Base-by-base conservation (phyloP, 35 echinoderm and acorn worm species). In the Apostichopus californicus region DNA sequence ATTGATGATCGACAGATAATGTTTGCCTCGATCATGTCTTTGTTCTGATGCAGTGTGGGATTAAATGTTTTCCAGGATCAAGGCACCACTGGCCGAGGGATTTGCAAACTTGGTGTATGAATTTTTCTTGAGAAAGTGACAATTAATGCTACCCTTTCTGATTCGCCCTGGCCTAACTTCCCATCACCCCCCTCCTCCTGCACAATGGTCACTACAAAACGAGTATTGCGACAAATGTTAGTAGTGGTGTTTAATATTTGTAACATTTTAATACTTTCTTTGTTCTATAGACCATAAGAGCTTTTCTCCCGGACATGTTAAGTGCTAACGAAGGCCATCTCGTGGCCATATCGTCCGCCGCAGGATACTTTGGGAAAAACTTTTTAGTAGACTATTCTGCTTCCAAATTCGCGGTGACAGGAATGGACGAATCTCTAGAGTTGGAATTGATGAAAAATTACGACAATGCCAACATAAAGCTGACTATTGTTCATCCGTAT, bases 301-400 rank as follows among this genome's bases (percentile, higher is more conserved):
- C 87, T 17, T 95, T 97, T 66, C 90, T 97, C 18, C 92, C 96
- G 13, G 88, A 55, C 54, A 97, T 97, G 96, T 24, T 97, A 14
- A 94, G 92, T 9, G 55, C 57, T 11, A 91, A 93, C 52, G 70
- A 85, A 23, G 96, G 96, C n/a, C 96, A 97, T 34, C 86, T 97
- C 28, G 96, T 97, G 2, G 79, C 89, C 55, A 95, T 94, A 24
- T 85, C 91, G 5, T 97, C 96, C 3, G 82, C 81, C 13, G 94
- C 92, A 28, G 96, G 96, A 46, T 87, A 93, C 61, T 58, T 77
- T 12, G 96, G 94, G 1, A 79, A 63, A 63, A 92, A 92, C 79
- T 90, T 91, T 5, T 58, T 98, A 10, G 80, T 91, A 3, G 96
- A 98, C 75, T 98, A 98, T 80, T 25, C 91, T 6, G 94, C 96